phyloP scores from a whole-genome alignment of 2,113 vertebrate species.

The Mesembrinibis cayennensis region DNA sequence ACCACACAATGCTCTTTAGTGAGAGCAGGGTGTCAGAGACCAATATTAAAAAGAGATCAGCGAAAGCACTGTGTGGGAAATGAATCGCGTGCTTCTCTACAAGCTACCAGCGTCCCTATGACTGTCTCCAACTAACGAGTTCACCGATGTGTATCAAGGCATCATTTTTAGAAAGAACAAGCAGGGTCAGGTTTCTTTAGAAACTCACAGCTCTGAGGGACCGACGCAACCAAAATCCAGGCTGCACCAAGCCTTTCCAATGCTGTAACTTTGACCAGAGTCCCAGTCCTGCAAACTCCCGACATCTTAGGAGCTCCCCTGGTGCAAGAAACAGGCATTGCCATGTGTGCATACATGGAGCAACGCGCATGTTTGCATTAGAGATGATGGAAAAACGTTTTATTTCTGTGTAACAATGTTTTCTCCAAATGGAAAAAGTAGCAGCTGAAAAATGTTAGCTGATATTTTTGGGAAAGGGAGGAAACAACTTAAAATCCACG shows the following conservation, averaged over 20 bases:
- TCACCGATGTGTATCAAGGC: constrained; percentile 15
- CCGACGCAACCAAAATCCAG: neutral
- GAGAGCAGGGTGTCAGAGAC: neutral
- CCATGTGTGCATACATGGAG: fast-evolving
- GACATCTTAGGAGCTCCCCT: neutral
- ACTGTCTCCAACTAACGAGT: constrained; percentile 10
- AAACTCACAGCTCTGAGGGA: neutral
- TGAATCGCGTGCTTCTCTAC: neutral
- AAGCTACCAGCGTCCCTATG: neutral
- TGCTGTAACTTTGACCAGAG: neutral
- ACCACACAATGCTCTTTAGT: neutral
- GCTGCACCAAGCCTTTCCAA: neutral
- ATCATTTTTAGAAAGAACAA: constrained; percentile 33
- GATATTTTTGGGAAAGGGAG: neutral
- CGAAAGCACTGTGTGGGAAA: neutral
- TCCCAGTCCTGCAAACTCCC: neutral
- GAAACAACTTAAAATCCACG: neutral
- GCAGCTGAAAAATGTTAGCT: neutral
- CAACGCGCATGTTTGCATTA: neutral
- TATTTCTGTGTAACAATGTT: neutral
- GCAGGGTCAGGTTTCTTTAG: neutral
- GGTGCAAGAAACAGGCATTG: neutral
- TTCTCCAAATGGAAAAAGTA: neutral
- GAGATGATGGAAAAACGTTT: neutral
- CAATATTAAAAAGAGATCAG: neutral